Evolutionary conservation across 2,797 vertebrate genomes (phyloP).

Genomic region (Myotis myotis): DNA sequence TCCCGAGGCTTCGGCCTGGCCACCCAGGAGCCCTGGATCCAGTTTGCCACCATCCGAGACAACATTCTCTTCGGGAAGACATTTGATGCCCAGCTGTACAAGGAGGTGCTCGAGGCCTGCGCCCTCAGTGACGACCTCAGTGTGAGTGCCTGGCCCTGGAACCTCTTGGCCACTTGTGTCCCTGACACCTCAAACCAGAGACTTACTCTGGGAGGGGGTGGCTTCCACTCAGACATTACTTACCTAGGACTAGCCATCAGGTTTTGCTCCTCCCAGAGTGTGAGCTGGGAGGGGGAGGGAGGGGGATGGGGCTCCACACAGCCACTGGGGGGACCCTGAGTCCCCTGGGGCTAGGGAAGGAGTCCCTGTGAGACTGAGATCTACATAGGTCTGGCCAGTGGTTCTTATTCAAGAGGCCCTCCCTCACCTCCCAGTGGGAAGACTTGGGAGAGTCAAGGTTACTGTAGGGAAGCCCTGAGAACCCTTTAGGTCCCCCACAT

Average conservation of each 20-base stretch:
- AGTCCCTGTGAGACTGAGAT: background rate
- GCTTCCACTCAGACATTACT: background rate
- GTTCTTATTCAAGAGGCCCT: background rate
- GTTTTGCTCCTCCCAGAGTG: background rate
- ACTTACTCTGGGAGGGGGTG: background rate
- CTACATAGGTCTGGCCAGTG: background rate
- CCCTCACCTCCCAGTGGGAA: background rate
- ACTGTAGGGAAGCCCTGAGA: background rate
- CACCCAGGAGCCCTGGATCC: slow-evolving; percentile 97
- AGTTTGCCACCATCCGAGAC: slow-evolving; percentile 92
- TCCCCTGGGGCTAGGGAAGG: background rate
- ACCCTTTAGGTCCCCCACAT: background rate
- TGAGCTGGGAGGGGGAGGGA: background rate
- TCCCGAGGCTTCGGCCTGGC: slow-evolving; percentile 92
- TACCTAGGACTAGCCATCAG: background rate
- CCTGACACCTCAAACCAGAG: background rate
- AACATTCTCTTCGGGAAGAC: slow-evolving; percentile 95
- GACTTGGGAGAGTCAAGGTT: background rate
- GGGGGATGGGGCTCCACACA: background rate
- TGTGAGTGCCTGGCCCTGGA: slow-evolving; percentile 83
- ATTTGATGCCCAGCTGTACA: slow-evolving; percentile 88
- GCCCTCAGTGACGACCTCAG: slow-evolving; percentile 93
- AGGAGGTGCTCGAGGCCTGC: slow-evolving; percentile 93
- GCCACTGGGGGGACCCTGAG: background rate
- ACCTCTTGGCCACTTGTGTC: background rate